Evolutionary conservation across 2,113 vertebrate species (phyloP), one percentile per base, ranked within the genome.

Genomic region (Prinia subflava): DNA sequence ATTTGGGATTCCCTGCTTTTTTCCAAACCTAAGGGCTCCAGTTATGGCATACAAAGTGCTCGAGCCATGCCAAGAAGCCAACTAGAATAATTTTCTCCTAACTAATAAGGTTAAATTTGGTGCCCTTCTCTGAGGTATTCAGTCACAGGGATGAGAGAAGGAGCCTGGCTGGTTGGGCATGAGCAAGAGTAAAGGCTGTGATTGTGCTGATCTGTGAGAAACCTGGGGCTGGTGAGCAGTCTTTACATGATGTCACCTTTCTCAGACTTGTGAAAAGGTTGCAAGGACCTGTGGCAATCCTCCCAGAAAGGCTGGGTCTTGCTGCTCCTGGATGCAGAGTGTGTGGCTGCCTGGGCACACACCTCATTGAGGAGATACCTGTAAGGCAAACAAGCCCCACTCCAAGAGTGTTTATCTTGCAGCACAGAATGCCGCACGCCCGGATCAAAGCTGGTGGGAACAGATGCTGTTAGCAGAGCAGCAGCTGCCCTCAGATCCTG

Each of bases 361-460:
- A 62, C 23, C 89, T 92, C 79, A 7, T 28, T n/a, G 39, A 57
- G 68, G 82, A 94, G 92, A 63, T 94, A 77, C 2, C 25, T 46
- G 55, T 10, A 79, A 92, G 75, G 95, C 94, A 98, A 98, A 97
- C 97, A 97, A 97, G 90, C 82, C 93, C 95, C 84, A 81, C 97
- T 97, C 95, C 97, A 95, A 87, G 96, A 97, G 95, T 68, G 96
- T 98, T 98, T 98, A 98, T 98, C 98, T 98, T 95, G 64, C 90
- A 95, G 97, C 96, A 96, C 98, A 97, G 96, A 97, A 96, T 70
- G 95, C 97, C 44, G 35, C 96, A 93, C 98, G 97, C 98, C 97
- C 93, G 97, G 97, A 98, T 98, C 98, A 98, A 98, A 98, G 98
- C 96, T 90, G 96, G 97, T 98, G 97, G 97, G 98, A 98, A 98